Conservation (phyloP, 2,113 vertebrate species). For the Puntigrus tetrazona region DNA sequence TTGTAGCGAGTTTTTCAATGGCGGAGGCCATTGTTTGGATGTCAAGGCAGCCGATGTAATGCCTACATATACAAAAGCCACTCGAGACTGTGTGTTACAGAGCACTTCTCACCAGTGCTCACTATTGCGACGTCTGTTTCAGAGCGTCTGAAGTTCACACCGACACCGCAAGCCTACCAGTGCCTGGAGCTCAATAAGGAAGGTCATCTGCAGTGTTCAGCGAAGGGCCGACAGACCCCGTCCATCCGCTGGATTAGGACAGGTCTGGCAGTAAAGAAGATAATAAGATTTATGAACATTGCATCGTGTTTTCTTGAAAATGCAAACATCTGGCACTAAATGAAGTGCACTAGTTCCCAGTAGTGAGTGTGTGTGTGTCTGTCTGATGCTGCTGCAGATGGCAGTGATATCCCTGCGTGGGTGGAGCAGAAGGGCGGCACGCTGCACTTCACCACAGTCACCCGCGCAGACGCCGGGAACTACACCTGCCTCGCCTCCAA, state of each 20-base stretch:
- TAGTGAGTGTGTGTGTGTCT: neutral
- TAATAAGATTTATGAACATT: neutral
- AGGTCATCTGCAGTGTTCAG: constrained; percentile 81
- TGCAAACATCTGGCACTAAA: neutral
- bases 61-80: neutral
- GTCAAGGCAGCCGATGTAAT: neutral
- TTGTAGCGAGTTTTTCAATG: neutral
- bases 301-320: too few species aligned
- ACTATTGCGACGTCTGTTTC: constrained; percentile 23
- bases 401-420: constrained; percentile 76
- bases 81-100: neutral
- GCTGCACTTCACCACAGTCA: constrained; percentile 81
- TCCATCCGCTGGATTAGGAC: constrained; percentile 67
- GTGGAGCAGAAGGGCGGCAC: constrained; percentile 77
- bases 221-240: constrained; percentile 82
- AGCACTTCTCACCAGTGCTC: neutral
- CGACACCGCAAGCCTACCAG: constrained; percentile 78
- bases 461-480: constrained; percentile 79
- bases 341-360: neutral
- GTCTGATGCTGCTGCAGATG: constrained; percentile 67
- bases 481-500: constrained; percentile 86
- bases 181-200: constrained; percentile 87
- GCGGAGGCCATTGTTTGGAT: neutral
- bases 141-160: constrained; percentile 89
- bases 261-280: constrained; percentile 20